Evolutionary conservation across 1,140 invertebrate species (phyloP).

Genomic region (Samia ricini): DNA sequence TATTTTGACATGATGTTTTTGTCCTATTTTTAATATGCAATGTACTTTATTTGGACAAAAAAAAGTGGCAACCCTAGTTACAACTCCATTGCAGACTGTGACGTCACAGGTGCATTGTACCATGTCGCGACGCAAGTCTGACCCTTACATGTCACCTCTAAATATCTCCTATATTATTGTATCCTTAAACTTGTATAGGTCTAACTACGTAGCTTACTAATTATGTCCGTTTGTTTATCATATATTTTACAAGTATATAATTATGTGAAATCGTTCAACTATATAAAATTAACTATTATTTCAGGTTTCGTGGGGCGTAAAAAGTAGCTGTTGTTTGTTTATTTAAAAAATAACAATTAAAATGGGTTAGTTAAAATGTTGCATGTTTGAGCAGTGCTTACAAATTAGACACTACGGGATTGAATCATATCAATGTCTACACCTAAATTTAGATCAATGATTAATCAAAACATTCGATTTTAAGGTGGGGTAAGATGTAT

Average conservation of each 20-base stretch:
- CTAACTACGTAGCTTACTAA: too few relatives aligned
- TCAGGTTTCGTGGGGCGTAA: too few relatives aligned
- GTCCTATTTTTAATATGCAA: too few relatives aligned
- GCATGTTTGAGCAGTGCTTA: background rate
- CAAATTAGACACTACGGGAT: background rate
- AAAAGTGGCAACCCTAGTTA: too few relatives aligned
- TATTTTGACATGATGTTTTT: too few relatives aligned
- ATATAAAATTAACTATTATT: too few relatives aligned
- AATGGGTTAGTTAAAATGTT: background rate
- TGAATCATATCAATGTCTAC: background rate
- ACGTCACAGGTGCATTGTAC: constrained; percentile 46
- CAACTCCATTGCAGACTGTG: constrained; percentile 23
- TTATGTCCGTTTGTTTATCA: too few relatives aligned
- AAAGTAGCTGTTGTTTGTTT: too few relatives aligned
- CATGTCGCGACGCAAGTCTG: constrained; percentile 13
- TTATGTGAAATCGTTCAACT: too few relatives aligned
- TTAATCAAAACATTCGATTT: background rate
- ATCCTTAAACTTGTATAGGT: background rate
- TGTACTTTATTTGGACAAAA: too few relatives aligned
- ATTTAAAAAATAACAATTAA: too few relatives aligned
- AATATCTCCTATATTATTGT: constrained; percentile 2
- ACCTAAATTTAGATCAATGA: background rate
- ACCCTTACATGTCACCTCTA: constrained; percentile 4
- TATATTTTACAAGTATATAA: too few relatives aligned
- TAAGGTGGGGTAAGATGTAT: background rate